These are phyloP conservation scores for Enteromius mattozi DNA, from an alignment of 2,797 vertebrate genomes.

Conservation along the genomic window DNA sequence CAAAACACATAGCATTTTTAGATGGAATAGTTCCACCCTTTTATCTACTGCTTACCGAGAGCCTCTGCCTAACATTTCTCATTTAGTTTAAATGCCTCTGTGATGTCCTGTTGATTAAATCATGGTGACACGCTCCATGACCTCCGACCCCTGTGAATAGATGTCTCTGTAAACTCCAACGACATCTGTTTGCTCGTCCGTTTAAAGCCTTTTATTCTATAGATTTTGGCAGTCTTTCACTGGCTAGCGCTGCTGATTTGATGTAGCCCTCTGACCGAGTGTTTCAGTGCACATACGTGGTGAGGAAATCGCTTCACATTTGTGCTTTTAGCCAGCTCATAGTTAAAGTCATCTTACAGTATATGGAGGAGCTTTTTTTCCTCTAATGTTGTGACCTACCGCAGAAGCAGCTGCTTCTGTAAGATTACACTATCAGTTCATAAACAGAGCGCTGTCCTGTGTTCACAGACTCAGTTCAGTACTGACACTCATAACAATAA, in stretches of 20 bases:
- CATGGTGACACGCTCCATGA: conserved; percentile 31
- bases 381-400: neutral
- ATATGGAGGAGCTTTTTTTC: neutral
- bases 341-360: neutral
- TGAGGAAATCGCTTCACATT: neutral
- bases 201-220: conserved; percentile 27
- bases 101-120: conserved; percentile 45
- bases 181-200: conserved; percentile 41
- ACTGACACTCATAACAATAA: neutral
- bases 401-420: neutral
- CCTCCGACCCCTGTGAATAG: conserved; percentile 47
- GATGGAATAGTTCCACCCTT: neutral
- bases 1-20: neutral
- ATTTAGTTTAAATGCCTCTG: conserved; percentile 23
- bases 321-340: neutral
- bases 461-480: neutral
- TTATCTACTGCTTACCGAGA: neutral
- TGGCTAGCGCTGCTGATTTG: neutral
- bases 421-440: conserved; percentile 11
- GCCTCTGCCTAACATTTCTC: neutral
- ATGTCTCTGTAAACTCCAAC: conserved; percentile 44
- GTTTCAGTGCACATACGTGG: neutral
- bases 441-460: neutral
- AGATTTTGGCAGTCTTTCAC: neutral
- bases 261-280: neutral